Evolutionary conservation across 2,888 invertebrate species (phyloP).

Genomic region (Imbricaverruca yamaguchii): DNA sequence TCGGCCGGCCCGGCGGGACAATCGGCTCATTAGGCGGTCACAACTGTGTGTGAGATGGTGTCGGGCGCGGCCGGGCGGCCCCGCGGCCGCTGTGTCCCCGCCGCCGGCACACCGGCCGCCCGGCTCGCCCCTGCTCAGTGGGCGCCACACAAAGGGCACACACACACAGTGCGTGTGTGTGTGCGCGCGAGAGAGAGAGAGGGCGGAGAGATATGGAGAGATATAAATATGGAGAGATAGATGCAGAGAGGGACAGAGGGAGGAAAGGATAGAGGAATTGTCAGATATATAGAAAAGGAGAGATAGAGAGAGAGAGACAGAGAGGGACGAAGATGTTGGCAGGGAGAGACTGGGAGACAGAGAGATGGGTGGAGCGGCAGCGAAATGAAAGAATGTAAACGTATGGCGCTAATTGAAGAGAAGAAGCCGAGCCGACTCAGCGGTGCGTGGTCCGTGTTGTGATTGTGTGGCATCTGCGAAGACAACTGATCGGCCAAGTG

Average conservation of each 20-base stretch:
- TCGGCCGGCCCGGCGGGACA: constrained; percentile 12
- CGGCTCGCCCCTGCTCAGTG: too few relatives aligned
- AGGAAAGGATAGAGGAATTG: constrained; percentile 3
- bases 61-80: background rate
- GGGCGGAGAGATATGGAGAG: constrained; percentile 1
- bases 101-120: too few relatives aligned
- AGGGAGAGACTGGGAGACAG: background rate
- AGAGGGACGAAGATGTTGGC: background rate
- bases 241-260: background rate
- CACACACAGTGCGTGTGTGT: background rate
- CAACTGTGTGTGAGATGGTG: background rate
- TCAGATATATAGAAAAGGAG: too few relatives aligned
- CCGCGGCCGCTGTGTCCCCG: too few relatives aligned
- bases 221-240: constrained; percentile 13
- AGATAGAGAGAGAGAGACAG: constrained; percentile 21
- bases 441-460: too few relatives aligned
- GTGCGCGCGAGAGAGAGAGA: background rate
- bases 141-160: background rate
- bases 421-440: too few relatives aligned
- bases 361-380: too few relatives aligned
- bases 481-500: too few relatives aligned
- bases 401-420: too few relatives aligned
- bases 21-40: constrained; percentile 16
- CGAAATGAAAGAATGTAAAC: too few relatives aligned
- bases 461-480: background rate